These are phyloP conservation scores for Sturmia bella DNA, from an alignment of 2,888 invertebrate species.

Conservation along the genomic window DNA sequence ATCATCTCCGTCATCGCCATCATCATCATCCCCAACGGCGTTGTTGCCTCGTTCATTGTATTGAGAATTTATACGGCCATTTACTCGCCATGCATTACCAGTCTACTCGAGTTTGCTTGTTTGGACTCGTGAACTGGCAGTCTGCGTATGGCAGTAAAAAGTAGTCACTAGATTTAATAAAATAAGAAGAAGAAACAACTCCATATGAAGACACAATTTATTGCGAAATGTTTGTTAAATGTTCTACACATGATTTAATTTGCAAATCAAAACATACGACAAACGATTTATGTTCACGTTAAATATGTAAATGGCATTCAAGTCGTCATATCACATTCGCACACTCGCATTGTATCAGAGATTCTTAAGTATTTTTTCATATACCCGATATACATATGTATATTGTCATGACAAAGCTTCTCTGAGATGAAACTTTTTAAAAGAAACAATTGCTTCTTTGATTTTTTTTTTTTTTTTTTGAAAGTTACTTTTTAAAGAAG, in stretches of 20 bases:
- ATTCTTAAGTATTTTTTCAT: constrained; percentile 11
- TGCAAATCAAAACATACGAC: constrained; percentile 69
- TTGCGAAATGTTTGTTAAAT: constrained; percentile 61
- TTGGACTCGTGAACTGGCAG: constrained; percentile 16
- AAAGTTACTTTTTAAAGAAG: not conserved
- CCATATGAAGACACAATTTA: constrained; percentile 29
- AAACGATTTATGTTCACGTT: constrained; percentile 66
- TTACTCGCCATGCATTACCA: constrained; percentile 15
- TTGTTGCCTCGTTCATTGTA: not conserved
- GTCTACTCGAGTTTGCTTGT: not conserved
- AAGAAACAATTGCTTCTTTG: too few relatives aligned
- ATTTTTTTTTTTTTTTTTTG: too few relatives aligned
- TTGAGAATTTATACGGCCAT: constrained; percentile 38
- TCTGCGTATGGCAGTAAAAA: constrained; percentile 25
- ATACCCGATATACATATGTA: not conserved
- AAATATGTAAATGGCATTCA: constrained; percentile 65
- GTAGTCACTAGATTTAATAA: constrained; percentile 13
- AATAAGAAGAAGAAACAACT: constrained; percentile 10
- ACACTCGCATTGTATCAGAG: constrained; percentile 15
- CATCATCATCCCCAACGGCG: constrained; percentile 24
- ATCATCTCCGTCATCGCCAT: constrained; percentile 33
- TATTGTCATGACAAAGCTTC: too few relatives aligned
- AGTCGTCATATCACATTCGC: constrained; percentile 29
- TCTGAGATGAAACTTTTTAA: not conserved
- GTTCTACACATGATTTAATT: constrained; percentile 68